phyloP scores from a whole-genome alignment of 2,113 vertebrate genomes.

The Desmodus rotundus region DNA sequence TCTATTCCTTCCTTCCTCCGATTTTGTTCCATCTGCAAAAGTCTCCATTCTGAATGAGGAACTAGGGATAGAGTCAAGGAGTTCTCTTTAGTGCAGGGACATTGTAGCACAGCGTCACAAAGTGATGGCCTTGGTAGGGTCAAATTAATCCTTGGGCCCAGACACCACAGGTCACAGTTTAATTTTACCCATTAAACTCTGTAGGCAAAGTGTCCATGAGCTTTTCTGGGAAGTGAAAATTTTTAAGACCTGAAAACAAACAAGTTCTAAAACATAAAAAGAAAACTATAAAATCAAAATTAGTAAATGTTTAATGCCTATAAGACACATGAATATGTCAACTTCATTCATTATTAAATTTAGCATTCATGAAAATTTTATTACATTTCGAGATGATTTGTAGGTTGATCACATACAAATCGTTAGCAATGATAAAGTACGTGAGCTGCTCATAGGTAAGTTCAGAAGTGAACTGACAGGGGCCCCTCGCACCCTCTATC shows the following conservation, averaged over 20 bases:
- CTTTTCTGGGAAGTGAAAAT: background rate
- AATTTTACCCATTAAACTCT: background rate
- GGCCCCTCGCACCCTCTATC: background rate
- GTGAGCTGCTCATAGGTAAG: background rate
- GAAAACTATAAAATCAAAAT: slow-evolving; percentile 6
- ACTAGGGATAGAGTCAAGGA: background rate
- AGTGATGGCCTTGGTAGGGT: background rate
- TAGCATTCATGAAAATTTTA: slow-evolving; percentile 36
- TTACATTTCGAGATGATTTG: background rate
- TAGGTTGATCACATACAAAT: background rate
- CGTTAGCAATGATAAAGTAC: background rate
- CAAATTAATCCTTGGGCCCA: background rate
- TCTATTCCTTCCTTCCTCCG: background rate
- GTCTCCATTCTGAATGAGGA: background rate
- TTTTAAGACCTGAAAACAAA: background rate
- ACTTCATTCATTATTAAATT: background rate
- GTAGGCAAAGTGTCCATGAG: background rate
- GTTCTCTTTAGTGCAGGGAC: background rate
- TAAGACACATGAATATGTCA: background rate
- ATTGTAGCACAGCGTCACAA: background rate
- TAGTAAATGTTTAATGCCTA: background rate
- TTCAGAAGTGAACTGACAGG: background rate
- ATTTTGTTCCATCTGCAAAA: background rate
- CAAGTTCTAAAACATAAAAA: background rate
- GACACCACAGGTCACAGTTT: background rate